Base-by-base conservation (phyloP, 2,888 invertebrate genomes). In the Caradrina kadenii region DNA sequence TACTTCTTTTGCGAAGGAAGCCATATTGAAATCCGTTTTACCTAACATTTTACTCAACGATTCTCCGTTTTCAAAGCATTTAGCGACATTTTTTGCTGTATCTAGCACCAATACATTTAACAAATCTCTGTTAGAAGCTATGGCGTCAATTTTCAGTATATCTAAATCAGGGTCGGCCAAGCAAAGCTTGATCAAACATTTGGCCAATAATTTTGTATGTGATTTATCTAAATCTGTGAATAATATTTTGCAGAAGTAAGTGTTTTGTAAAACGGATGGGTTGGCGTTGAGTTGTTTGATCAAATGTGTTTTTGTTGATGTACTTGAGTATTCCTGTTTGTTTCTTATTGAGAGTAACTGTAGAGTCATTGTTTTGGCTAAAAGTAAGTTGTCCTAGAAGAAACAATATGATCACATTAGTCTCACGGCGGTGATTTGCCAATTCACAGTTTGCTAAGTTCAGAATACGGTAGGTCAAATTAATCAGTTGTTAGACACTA, bases 341-440 rank as follows among this genome's bases (percentile, higher is more conserved):
- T 87, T 83, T 35, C 74, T 84, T 21, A 81, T 71, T 62, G 86
- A 73, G 13, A 90, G 56, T 15, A 93, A 61, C 63, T 95, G 85
- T 0, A 90, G 79, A 2, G 91, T 87, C 84, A 93, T 91, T 4
- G 89, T 83, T 88, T 94, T 95, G 11, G 91, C 81, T 7, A 93
- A 82, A 0, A 94, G 87, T 1, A 96, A 78, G 15, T 92, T 88
- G 65, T 93, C 87, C 96, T 96, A 92, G 73, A 95, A 91, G 0
- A 21, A 17, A 54, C 1, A 21, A 42, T 8, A 49, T 0, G 0
- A 48, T 69, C 35, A 17, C 17, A 6, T 22, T 22, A 49, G 10
- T 19, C 21, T 39, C 13, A 39, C 13, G 39, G 0, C 19, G 19
- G 1, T 10, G 19, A 19, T 19, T 49, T 10, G n/a, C 10, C 4